phyloP scores from a whole-genome alignment of 2,888 invertebrate genomes.

The Liopterus haemorrhoidalis region DNA sequence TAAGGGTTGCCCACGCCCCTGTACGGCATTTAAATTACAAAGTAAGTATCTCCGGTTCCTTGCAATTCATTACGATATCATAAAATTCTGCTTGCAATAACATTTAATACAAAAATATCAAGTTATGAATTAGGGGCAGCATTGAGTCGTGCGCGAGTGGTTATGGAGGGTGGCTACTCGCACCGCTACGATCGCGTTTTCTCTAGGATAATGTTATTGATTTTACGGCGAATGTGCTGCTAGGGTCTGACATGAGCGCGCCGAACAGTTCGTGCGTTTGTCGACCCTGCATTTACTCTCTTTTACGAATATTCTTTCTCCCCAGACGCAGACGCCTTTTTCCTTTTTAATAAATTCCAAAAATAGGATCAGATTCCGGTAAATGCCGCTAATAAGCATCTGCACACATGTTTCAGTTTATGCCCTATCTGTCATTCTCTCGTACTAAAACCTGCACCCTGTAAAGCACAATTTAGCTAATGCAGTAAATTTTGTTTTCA shows the following conservation, averaged over 20 bases:
- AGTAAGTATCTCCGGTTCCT: conserved; percentile 17
- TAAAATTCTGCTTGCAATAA: conserved; percentile 15
- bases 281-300: too few relatives aligned
- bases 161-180: conserved; percentile 20
- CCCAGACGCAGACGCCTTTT: too few relatives aligned
- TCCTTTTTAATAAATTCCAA: too few relatives aligned
- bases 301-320: too few relatives aligned
- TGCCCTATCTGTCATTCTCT: conserved; percentile 1
- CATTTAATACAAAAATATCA: conserved; percentile 3
- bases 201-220: conserved; percentile 43
- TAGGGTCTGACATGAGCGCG: conserved; percentile 36
- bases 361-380: too few relatives aligned
- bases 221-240: conserved; percentile 39
- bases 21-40: conserved; percentile 7
- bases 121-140: not conserved
- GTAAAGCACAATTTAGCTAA: too few relatives aligned
- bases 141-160: conserved; percentile 6
- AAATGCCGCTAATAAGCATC: not conserved
- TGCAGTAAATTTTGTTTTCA: too few relatives aligned
- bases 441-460: conserved; percentile 2
- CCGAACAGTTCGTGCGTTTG: conserved; percentile 34
- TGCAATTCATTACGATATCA: conserved; percentile 5
- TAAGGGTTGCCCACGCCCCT: conserved; percentile 18
- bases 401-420: not conserved
- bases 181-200: conserved; percentile 38